Evolutionary conservation across 2,888 invertebrate genomes (phyloP), one percentile per base, ranked within the genome.

Genomic region (Andricus curvator): DNA sequence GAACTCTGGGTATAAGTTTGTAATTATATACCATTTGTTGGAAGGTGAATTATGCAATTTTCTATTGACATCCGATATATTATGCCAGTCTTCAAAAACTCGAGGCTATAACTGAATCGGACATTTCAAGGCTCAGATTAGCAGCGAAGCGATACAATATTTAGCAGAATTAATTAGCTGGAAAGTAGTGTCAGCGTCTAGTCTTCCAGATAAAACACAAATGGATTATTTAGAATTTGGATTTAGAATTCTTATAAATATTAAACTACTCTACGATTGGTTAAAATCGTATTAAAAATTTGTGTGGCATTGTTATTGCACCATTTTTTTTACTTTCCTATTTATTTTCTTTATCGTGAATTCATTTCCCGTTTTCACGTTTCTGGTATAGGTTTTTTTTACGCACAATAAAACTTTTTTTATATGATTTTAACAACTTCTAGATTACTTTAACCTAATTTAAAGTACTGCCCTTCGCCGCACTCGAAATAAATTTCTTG

Each of bases 31-130:
- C 37, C 56, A 74, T 56, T 74, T 56, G 74, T 48, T 74, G 33
- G 33, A 33, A 74, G 33, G 56, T n/a, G 56, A 74, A 74, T 74
- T 74, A 74, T 37, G 74, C 74, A 74, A 74, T 56, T 74, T 74
- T 51, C 51, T n/a, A 56, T 74, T 74, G 74, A 56, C 74, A 74
- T 74, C 56, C 33, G 74, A 74, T 74, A 74, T 74, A 20, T n/a
- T 56, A 74, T 51, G 17, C 51, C 29, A 74, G 74, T 56, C 56
- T 56, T 74, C 56, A 74, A 74, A 74, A 74, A 74, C 74, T 56
- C 33, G 48, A 74, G 74, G 48, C 51, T 33, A 48, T 70, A 48
- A 48, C 9, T 70, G 51, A 33, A 56, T 74, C 56, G 33, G 74
- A 74, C 29, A 22, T 74, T 74, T 56, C 74, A 74, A 74, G 74